Evolutionary conservation across 2,113 vertebrate genomes (phyloP).

Genomic region (Cyphomyrus discorhynchus): DNA sequence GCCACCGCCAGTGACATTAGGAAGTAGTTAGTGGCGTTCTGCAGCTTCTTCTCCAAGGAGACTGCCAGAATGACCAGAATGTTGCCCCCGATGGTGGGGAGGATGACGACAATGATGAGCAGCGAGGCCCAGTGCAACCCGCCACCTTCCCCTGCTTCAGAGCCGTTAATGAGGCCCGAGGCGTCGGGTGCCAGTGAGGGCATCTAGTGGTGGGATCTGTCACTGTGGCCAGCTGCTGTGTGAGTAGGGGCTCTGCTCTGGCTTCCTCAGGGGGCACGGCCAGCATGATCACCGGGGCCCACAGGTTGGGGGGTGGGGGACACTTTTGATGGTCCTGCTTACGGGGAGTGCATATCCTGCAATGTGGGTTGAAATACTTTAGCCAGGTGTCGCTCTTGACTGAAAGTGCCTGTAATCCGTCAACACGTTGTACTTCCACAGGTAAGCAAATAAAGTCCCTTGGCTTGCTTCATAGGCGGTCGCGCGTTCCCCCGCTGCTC

Average conservation of each 20-base stretch:
- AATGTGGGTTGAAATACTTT: neutral
- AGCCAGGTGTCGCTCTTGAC: neutral
- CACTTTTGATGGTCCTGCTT: constrained; percentile 19
- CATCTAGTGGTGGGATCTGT: constrained; percentile 50
- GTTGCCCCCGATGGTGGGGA: constrained; percentile 92
- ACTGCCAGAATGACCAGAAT: constrained; percentile 93
- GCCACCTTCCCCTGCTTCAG: constrained; percentile 36
- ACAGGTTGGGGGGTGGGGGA: constrained; percentile 30
- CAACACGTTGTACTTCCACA: constrained; percentile 30
- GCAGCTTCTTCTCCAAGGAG: constrained; percentile 87
- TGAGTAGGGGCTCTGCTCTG: constrained; percentile 51
- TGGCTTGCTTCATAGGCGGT: neutral
- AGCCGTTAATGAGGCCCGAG: constrained; percentile 19
- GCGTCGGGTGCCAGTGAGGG: constrained; percentile 33
- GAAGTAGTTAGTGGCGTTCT: constrained; percentile 97
- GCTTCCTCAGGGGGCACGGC: constrained; percentile 57
- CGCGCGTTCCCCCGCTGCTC: neutral
- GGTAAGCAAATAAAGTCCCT: neutral
- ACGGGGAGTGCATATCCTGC: neutral
- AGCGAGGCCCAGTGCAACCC: constrained; percentile 75
- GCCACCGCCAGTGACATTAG: constrained; percentile 90
- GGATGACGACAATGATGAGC: constrained; percentile 80
- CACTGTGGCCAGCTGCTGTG: constrained; percentile 41
- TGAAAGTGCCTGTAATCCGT: constrained; percentile 35
- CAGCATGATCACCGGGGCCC: constrained; percentile 77